These are phyloP conservation scores for Muntiacus muntjak DNA, from an alignment of 2,113 vertebrate species.

Conservation along the genomic window DNA sequence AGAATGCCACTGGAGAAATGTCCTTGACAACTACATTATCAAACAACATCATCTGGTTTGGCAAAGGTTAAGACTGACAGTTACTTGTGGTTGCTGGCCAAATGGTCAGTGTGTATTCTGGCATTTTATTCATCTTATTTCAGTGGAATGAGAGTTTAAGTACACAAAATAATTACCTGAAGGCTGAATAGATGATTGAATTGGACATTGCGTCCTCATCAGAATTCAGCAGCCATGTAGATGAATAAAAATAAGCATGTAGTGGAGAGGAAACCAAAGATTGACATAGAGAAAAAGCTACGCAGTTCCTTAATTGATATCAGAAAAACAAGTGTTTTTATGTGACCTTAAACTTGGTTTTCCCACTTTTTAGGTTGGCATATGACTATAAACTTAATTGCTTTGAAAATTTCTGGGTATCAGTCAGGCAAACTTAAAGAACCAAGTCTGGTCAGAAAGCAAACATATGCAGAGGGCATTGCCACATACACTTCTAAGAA, in stretches of 20 bases:
- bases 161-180: constrained; percentile 44
- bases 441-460: background rate
- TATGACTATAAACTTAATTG: background rate
- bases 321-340: background rate
- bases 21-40: background rate
- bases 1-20: background rate
- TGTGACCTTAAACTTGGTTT: background rate
- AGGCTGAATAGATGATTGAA: constrained; percentile 44
- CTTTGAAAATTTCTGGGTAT: background rate
- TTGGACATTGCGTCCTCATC: constrained; percentile 15
- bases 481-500: background rate
- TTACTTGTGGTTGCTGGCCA: background rate
- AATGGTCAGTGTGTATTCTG: background rate
- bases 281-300: background rate
- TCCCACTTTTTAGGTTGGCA: background rate
- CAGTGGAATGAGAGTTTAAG: constrained; percentile 35
- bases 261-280: background rate
- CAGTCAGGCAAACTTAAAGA: background rate
- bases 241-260: background rate
- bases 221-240: background rate
- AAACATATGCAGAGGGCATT: background rate
- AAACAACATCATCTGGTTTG: background rate
- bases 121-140: constrained; percentile 37
- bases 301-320: background rate
- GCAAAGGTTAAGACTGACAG: background rate